Evolutionary conservation across 2,797 vertebrate genomes (phyloP), one percentile per base, ranked within the genome.

Genomic region (Amazona ochrocephala): DNA sequence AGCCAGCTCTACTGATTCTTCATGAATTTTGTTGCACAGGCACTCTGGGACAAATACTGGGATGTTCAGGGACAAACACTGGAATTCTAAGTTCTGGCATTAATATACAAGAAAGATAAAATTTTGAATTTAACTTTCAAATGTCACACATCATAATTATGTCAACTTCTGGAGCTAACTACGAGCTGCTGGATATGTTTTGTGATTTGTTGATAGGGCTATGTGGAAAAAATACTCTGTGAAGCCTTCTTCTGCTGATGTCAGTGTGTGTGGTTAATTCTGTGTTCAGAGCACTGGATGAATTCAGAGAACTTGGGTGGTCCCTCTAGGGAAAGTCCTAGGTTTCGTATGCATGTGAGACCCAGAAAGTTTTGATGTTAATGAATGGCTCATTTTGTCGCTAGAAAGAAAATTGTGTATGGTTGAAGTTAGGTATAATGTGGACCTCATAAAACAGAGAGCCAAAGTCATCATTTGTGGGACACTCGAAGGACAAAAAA

Each of bases 91-190:
- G 39, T 89, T 93, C 77, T 95, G 73, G 60, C 83, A 71, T 86
- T 66, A 81, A 60, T 73, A 37, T 21, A 72, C 24, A 91, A 78
- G 62, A 80, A 85, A 83, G 65, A 80, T 70, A 85, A 39, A 84
- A 58, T 62, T 78, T 86, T 86, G 27, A 26, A 79, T 88, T 91
- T 89, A 60, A 32, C 26, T 10, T 90, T 93, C 90, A 84, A 12
- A 90, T 84, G 58, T 90, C 47, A 34, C 92, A 95, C 85, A 44
- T 94, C 44, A 4, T 96, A 91, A 90, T 84, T 93, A 93, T 64
- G 77, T 51, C 45, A 90, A 70, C 50, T 91, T 90, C 50, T 90
- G 73, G 58, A 91, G 47, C 58, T 93, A 78, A 37, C 42, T 75
- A 3, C 47, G 47, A 60, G 42, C 51, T 88, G 74, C 60, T 89